Conservation (phyloP, 2,888 invertebrate genomes). For the Cyclophora punctaria region DNA sequence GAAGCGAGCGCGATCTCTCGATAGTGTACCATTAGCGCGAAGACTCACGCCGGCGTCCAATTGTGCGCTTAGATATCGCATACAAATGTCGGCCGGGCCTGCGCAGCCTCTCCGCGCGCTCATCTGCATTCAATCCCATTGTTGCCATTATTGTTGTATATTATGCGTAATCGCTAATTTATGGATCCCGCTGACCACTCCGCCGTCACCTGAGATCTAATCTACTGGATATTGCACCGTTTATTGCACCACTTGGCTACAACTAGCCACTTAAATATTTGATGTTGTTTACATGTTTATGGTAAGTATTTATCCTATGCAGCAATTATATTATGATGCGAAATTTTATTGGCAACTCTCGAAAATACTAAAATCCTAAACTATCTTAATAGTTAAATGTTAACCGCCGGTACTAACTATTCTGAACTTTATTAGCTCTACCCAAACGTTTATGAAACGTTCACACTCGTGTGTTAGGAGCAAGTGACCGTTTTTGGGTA, state of each 20-base stretch:
- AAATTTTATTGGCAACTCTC: too few relatives aligned
- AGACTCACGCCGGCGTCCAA: slow-evolving; percentile 72
- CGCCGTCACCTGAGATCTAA: slow-evolving; percentile 39
- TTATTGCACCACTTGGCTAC: slow-evolving; percentile 2
- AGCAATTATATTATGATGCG: too few relatives aligned
- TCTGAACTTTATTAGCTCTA: too few relatives aligned
- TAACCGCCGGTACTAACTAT: too few relatives aligned
- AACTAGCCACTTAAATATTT: too few relatives aligned
- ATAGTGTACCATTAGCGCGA: slow-evolving; percentile 75
- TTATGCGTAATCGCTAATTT: slow-evolving; percentile 71
- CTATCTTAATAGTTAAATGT: too few relatives aligned
- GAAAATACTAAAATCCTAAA: too few relatives aligned
- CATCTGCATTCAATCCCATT: slow-evolving; percentile 75
- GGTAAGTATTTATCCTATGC: too few relatives aligned
- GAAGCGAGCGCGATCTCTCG: slow-evolving; percentile 58
- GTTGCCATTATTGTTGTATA: slow-evolving; percentile 69
- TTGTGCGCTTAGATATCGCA: slow-evolving; percentile 74
- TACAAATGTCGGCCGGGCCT: slow-evolving; percentile 70
- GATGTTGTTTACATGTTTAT: too few relatives aligned
- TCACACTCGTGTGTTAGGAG: slow-evolving; percentile 4
- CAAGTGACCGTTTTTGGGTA: slow-evolving; percentile 22
- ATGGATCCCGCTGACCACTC: slow-evolving; percentile 51
- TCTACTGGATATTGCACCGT: slow-evolving; percentile 22
- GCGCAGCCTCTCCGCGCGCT: slow-evolving; percentile 40
- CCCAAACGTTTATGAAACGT: too few relatives aligned